These are phyloP conservation scores for Malthinus flaveolus DNA, from an alignment of 2,888 invertebrate species.

Conservation along the genomic window DNA sequence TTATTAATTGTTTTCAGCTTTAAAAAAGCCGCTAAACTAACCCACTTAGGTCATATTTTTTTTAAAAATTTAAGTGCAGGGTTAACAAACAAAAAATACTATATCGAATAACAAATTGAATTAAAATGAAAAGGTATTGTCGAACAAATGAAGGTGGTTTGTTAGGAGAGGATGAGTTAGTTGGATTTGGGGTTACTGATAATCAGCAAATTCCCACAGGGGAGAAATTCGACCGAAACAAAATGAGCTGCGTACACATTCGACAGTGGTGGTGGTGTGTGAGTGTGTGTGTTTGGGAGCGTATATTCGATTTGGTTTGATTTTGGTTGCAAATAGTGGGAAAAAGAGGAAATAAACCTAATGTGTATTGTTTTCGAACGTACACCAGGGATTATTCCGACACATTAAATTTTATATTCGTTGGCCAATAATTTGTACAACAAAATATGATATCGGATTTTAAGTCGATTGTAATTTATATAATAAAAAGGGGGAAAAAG, in stretches of 20 bases:
- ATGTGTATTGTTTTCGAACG: constrained; percentile 4
- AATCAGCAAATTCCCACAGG: constrained; percentile 29
- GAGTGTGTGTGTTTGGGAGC: too few relatives aligned
- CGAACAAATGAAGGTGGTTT: constrained; percentile 15
- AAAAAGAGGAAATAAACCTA: constrained; percentile 11
- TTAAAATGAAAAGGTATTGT: constrained; percentile 20
- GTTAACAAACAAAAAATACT: too few relatives aligned
- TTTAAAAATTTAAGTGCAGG: too few relatives aligned
- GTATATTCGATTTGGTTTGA: constrained; percentile 27
- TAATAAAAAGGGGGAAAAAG: too few relatives aligned
- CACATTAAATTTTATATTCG: constrained; percentile 26
- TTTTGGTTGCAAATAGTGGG: constrained; percentile 19
- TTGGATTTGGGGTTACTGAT: constrained; percentile 21
- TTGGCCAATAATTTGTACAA: constrained; percentile 13
- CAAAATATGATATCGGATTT: constrained; percentile 17
- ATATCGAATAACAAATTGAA: constrained; percentile 20
- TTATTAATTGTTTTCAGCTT: too few relatives aligned
- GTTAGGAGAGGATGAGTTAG: constrained; percentile 2
- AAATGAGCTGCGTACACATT: constrained; percentile 30
- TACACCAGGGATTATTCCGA: constrained; percentile 23
- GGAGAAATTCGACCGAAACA: constrained; percentile 22
- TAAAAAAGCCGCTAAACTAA: too few relatives aligned
- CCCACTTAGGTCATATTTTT: too few relatives aligned
- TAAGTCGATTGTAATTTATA: constrained; percentile 12
- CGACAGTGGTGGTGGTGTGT: constrained; percentile 17